Evolutionary conservation across 2,888 invertebrate species (phyloP).

Genomic region (Drosophila hamatofila): DNA sequence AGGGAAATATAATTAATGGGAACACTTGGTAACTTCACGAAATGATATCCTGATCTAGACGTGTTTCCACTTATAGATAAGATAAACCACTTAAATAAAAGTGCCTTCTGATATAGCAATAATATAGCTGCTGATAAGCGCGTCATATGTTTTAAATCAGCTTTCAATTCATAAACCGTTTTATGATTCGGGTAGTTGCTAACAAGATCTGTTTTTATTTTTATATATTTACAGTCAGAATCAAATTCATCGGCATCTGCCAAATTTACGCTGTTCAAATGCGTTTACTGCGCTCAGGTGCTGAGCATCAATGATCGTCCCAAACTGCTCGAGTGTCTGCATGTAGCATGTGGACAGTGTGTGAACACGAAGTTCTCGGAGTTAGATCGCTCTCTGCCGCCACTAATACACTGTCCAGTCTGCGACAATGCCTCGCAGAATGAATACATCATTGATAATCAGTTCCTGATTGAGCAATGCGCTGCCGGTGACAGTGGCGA

Average conservation of each 20-base stretch:
- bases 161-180: neutral
- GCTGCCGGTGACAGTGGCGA: slow-evolving; percentile 76
- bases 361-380: slow-evolving; percentile 88
- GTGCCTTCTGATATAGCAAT: neutral
- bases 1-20: slow-evolving; percentile 14
- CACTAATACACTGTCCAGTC: slow-evolving; percentile 87
- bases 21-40: slow-evolving; percentile 13
- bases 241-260: slow-evolving; percentile 83
- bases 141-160: too few species aligned
- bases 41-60: slow-evolving; percentile 37
- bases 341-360: slow-evolving; percentile 93
- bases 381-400: slow-evolving; percentile 84
- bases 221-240: slow-evolving; percentile 71
- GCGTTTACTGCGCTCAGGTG: slow-evolving; percentile 87
- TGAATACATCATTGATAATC: slow-evolving; percentile 92
- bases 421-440: slow-evolving; percentile 91
- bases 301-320: slow-evolving; percentile 88
- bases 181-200: slow-evolving; percentile 3
- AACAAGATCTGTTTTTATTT: neutral
- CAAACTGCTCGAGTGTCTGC: slow-evolving; percentile 94
- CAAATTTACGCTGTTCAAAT: slow-evolving; percentile 85
- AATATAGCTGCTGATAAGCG: slow-evolving; percentile 15
- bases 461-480: slow-evolving; percentile 90
- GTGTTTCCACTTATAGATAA: slow-evolving; percentile 22
- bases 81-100: slow-evolving; percentile 21